These are phyloP conservation scores for Acrobasis consociella DNA, from an alignment of 2,888 invertebrate genomes.

Conservation along the genomic window DNA sequence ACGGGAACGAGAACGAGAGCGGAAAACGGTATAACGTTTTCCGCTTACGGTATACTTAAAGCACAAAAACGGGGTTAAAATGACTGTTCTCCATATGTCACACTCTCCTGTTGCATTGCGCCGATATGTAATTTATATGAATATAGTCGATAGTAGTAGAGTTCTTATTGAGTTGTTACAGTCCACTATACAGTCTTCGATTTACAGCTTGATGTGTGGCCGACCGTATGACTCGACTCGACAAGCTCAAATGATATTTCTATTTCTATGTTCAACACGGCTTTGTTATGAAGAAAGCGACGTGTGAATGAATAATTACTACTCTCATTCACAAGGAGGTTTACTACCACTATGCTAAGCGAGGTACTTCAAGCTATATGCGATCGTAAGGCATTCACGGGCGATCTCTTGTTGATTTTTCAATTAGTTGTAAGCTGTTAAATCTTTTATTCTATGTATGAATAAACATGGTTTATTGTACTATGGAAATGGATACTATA, in stretches of 20 bases:
- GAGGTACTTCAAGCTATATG: conserved; percentile 16
- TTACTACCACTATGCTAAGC: conserved; percentile 11
- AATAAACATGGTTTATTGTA: conserved; percentile 4
- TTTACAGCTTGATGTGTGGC: neutral
- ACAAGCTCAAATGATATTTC: conserved; percentile 12
- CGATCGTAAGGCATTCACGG: conserved; percentile 6
- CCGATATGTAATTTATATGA: too few species aligned
- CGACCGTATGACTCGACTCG: neutral
- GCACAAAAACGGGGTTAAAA: too few species aligned
- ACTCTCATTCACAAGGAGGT: conserved; percentile 16
- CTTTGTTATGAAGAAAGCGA: conserved; percentile 15
- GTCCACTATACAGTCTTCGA: neutral
- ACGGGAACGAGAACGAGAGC: too few species aligned
- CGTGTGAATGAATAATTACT: conserved; percentile 20
- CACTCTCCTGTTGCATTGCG: too few species aligned
- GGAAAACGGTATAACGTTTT: too few species aligned
- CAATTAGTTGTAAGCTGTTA: conserved; percentile 17
- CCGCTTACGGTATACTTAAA: too few species aligned
- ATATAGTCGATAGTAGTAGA: neutral
- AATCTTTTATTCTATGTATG: conserved; percentile 11
- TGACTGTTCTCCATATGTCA: too few species aligned
- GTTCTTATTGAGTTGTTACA: neutral
- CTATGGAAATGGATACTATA: neutral
- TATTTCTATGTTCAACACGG: conserved; percentile 5
- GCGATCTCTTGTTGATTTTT: conserved; percentile 16